Percentiles rank a stretch among this genome's conserved stretches.
phyloP scores from a whole-genome alignment of 1,140 invertebrate species.

The Yoshiicerus persimilis region DNA sequence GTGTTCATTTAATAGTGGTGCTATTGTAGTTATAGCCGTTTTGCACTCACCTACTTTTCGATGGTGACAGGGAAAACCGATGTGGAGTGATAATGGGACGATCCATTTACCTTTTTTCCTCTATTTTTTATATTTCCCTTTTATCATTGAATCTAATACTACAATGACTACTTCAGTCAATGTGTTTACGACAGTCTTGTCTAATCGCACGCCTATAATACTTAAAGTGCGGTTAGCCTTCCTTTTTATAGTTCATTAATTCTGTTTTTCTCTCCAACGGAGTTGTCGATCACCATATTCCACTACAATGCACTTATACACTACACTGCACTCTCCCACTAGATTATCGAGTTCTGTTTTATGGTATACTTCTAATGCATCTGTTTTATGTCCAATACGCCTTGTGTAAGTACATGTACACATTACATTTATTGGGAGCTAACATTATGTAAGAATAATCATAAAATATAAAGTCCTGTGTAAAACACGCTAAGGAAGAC shows the following conservation, averaged over 20 bases:
- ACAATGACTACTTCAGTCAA: neutral
- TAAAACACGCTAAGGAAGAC: too few species aligned
- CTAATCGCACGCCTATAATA: neutral
- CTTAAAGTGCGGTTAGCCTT: neutral
- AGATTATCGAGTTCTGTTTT: too few species aligned
- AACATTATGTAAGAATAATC: too few species aligned
- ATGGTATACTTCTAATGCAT: too few species aligned
- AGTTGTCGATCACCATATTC: neutral
- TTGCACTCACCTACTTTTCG: neutral
- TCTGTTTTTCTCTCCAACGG: neutral
- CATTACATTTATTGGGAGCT: too few species aligned
- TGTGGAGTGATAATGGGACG: neutral
- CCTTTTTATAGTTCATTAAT: neutral
- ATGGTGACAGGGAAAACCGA: neutral
- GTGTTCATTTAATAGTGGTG: too few species aligned
- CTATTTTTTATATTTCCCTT: neutral
- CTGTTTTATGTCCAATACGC: too few species aligned
- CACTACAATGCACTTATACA: too few species aligned
- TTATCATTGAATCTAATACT: neutral
- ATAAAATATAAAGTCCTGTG: too few species aligned
- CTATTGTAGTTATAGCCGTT: neutral
- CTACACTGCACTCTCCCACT: too few species aligned
- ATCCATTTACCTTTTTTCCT: neutral
- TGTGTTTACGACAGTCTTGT: neutral
- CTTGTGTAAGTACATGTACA: too few species aligned